phyloP scores from a whole-genome alignment of 2,888 invertebrate species.

The Xestia c-nigrum region DNA sequence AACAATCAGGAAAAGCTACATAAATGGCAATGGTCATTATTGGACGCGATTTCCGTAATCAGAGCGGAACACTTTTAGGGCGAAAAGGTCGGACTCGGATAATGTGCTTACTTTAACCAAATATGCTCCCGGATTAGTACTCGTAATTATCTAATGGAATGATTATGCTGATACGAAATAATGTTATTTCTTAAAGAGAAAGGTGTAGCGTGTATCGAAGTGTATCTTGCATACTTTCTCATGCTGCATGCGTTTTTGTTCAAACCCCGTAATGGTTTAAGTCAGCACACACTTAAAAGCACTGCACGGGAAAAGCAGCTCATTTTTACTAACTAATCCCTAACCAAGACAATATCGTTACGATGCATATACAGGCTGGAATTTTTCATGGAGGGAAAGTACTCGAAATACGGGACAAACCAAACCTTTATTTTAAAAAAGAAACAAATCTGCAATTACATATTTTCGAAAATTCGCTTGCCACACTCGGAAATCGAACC shows the following conservation, averaged over 20 bases:
- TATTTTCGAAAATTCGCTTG: no score
- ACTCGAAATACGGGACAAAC: no score
- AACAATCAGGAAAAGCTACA: conserved; percentile 11
- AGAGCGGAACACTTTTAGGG: conserved; percentile 47
- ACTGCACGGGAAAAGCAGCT: not conserved
- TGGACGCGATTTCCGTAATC: conserved; percentile 42
- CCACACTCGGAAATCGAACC: no score
- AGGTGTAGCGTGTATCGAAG: not conserved
- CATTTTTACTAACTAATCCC: not conserved
- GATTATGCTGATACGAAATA: conserved; percentile 1
- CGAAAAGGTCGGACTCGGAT: conserved; percentile 45
- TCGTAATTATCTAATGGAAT: conserved; percentile 21
- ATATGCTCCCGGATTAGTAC: conserved; percentile 21
- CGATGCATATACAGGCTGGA: not conserved
- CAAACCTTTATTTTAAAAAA: no score
- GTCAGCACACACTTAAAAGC: not conserved
- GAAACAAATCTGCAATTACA: no score
- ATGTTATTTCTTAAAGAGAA: conserved; percentile 16
- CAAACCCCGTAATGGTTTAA: not conserved
- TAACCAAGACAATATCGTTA: not conserved
- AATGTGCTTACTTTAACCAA: conserved; percentile 34
- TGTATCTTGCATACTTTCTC: conserved; percentile 4
- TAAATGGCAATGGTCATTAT: conserved; percentile 22
- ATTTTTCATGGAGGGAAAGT: no score
- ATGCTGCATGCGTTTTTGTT: not conserved